phyloP scores from a whole-genome alignment of 2,888 invertebrate species.

The Nomada flava region DNA sequence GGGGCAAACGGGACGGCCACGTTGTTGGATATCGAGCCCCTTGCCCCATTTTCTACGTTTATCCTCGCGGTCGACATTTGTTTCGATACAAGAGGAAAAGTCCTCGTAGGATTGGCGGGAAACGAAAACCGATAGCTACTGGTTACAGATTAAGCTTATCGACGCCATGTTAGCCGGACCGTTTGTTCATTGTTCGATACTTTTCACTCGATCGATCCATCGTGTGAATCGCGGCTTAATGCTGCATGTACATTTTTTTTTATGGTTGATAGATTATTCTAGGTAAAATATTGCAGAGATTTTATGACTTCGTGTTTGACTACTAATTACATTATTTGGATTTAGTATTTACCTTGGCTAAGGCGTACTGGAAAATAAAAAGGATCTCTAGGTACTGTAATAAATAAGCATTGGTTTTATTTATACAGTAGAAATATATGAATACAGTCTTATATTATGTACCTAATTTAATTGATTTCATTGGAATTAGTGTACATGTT shows the following conservation, averaged over 20 bases:
- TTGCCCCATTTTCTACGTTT: slow-evolving; percentile 43
- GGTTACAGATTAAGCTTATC: slow-evolving; percentile 56
- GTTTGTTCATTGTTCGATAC: slow-evolving; percentile 35
- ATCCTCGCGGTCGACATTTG: slow-evolving; percentile 28
- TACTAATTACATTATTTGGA: too few relatives aligned
- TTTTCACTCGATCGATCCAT: slow-evolving; percentile 8
- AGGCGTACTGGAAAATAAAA: too few relatives aligned
- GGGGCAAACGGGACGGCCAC: slow-evolving; percentile 41
- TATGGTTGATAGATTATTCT: not conserved
- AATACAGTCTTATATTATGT: too few relatives aligned
- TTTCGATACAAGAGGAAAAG: slow-evolving; percentile 34
- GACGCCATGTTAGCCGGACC: slow-evolving; percentile 19
- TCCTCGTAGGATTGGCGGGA: slow-evolving; percentile 38
- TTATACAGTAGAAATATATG: too few relatives aligned
- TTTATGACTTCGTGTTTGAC: too few relatives aligned
- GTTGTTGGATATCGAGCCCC: slow-evolving; percentile 31
- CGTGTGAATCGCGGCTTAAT: not conserved
- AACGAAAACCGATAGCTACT: slow-evolving; percentile 55
- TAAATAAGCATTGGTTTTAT: too few relatives aligned
- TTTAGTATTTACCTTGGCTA: too few relatives aligned
- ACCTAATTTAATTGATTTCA: too few relatives aligned
- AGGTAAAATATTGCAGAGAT: not conserved
- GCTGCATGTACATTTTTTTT: not conserved
- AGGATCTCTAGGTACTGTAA: too few relatives aligned
- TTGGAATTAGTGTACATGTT: too few relatives aligned